Percentiles rank a stretch among this genome's conserved stretches.
phyloP scores from a whole-genome alignment of 2,113 vertebrate genomes.

The Apaloderma vittatum region DNA sequence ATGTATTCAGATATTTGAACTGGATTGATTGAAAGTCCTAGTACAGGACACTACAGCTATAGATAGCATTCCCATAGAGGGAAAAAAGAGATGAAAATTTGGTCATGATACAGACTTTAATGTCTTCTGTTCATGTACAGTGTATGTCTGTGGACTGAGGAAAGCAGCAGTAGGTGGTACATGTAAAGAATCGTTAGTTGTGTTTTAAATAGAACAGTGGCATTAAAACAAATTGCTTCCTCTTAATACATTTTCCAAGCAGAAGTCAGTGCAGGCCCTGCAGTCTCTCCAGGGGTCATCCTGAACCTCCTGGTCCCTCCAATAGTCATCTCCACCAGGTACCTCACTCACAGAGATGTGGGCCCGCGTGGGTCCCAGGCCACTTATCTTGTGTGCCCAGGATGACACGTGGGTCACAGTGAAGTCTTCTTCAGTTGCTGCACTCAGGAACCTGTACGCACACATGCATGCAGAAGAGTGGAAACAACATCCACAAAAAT shows the following conservation, averaged over 20 bases:
- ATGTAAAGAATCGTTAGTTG: fast-evolving
- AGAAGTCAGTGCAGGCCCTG: neutral
- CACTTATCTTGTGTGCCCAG: neutral
- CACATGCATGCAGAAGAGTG: neutral
- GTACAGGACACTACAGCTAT: neutral
- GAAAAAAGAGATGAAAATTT: neutral
- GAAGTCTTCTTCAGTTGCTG: neutral
- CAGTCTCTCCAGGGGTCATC: neutral
- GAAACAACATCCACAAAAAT: neutral
- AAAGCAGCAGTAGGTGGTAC: neutral
- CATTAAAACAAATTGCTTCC: neutral
- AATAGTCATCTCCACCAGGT: neutral
- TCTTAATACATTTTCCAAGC: neutral
- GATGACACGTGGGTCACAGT: neutral
- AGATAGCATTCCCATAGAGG: neutral
- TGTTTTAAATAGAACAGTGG: neutral
- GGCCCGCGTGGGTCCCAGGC: fast-evolving
- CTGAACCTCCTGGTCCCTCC: neutral
- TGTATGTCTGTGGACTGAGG: neutral
- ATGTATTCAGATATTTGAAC: neutral
- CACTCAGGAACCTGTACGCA: neutral
- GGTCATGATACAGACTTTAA: neutral
- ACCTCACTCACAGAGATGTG: neutral
- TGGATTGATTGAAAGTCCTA: neutral
- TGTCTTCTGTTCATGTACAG: neutral